phyloP scores from a whole-genome alignment of 2,888 invertebrate species.

The Morpho achilles region DNA sequence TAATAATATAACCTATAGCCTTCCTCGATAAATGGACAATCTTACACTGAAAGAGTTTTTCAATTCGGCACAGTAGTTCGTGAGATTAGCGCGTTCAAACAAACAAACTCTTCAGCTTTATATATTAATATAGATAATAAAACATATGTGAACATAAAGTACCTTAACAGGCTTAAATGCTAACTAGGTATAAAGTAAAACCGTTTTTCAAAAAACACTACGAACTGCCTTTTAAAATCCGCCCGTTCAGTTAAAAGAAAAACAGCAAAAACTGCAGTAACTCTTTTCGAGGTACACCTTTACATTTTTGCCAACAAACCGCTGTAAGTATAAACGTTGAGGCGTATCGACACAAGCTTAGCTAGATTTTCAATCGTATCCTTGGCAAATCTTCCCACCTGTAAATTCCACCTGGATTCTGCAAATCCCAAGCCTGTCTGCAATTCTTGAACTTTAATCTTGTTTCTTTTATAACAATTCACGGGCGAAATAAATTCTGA shows the following conservation, averaged over 20 bases:
- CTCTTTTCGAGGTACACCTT: conserved; percentile 13
- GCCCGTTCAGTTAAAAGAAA: conserved; percentile 2
- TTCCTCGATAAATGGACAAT: no score
- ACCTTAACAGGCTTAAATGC: no score
- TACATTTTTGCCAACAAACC: conserved; percentile 17
- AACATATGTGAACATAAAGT: no score
- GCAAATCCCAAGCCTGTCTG: conserved; percentile 30
- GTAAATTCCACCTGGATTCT: conserved; percentile 33
- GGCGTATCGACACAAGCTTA: conserved; percentile 25
- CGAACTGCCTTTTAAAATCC: conserved; percentile 4
- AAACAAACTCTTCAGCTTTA: no score
- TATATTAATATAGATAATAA: no score
- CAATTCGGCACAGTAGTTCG: no score
- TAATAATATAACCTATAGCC: no score
- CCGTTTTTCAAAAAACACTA: neutral
- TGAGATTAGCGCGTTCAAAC: no score
- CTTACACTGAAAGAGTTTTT: no score
- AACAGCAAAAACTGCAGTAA: neutral
- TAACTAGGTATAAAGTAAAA: conserved; percentile 3
- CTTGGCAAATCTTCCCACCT: conserved; percentile 27
- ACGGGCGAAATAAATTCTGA: conserved; percentile 19
- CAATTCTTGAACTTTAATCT: conserved; percentile 32
- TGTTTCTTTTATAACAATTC: conserved; percentile 26
- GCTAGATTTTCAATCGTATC: conserved; percentile 31
- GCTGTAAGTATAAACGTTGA: conserved; percentile 19